Base-by-base conservation (phyloP, 1,140 invertebrate genomes). In the Coptotermes formosanus region DNA sequence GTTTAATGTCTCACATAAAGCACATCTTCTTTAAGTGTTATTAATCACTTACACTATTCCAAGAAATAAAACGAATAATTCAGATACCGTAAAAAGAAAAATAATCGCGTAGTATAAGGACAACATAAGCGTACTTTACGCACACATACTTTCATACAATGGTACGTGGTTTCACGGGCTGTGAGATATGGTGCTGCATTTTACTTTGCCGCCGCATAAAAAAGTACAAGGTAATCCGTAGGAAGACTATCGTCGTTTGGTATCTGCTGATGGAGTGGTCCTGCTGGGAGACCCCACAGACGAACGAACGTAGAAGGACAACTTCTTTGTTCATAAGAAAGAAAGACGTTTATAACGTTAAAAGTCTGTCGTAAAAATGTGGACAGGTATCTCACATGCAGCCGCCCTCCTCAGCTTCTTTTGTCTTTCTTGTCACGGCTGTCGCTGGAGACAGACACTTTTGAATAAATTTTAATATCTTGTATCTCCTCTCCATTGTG, bases 381-480 rank as follows among this genome's bases (percentile, higher is more conserved):
- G 64, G 30, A 75, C 25, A 25, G 64, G 64, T n/a, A 75, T 75
- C 64, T 75, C 64, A 75, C n/a, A 75, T 75, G n/a, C 30, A 75
- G 3, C 64, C 64, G 7, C 25, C 64, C 64, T 75, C 64, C n/a
- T 75, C 25, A 75, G 30, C 64, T 75, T 75, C 64, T 75, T 75
- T 75, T 75, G 25, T 75, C 64, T 30, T 75, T 75, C 64, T 75
- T 75, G 64, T 75, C 64, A 75, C 64, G 64, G 64, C 8, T 75
- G 64, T 30, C n/a, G 25, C 25, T 16, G 6, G 64, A 75, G 64
- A 30, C 52, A 19, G 52, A 55, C 52, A 30, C 64, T 75, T 75
- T 75, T 75, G 64, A 75, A 75, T 75, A 75, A 75, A 75, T 75
- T 30, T 75, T 25, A 75, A 75, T 75, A 75, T 75, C 64, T 75